A percentile compares a stretch with the other conserved stretches of the same genome.
Conservation (phyloP, 1,140 invertebrate species). For the Atopsyche davidsoni region DNA sequence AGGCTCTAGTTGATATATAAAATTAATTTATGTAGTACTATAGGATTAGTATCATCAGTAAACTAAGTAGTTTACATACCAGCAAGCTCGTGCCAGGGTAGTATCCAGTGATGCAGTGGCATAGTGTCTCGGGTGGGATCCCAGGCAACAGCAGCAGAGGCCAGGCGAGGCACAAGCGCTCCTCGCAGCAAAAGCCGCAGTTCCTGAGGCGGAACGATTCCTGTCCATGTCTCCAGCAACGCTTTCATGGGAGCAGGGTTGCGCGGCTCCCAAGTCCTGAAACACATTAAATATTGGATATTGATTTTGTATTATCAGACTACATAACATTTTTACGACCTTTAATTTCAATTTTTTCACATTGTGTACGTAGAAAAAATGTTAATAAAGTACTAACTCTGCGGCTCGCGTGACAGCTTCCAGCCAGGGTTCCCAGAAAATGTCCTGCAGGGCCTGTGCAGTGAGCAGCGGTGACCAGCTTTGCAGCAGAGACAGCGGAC, state of each 20-base stretch:
- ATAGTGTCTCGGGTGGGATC: conserved; percentile 90
- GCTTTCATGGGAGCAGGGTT: conserved; percentile 68
- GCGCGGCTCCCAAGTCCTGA: conserved; percentile 66
- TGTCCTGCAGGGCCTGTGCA: conserved; percentile 37
- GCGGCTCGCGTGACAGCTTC: conserved; percentile 36
- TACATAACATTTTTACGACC: too few species aligned
- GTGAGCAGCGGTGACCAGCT: conserved; percentile 38
- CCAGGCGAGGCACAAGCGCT: conserved; percentile 72
- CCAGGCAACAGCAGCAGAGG: conserved; percentile 81
- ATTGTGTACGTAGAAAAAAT: not conserved
- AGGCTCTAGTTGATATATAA: too few species aligned
- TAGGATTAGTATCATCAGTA: too few species aligned
- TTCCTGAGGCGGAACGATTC: conserved; percentile 77
- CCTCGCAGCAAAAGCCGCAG: conserved; percentile 77
- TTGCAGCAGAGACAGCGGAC: conserved; percentile 33
- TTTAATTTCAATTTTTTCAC: not conserved
- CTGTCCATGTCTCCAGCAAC: conserved; percentile 76
- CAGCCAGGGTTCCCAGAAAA: conserved; percentile 42
- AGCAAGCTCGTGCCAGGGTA: conserved; percentile 72
- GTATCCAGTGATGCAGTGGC: conserved; percentile 93
- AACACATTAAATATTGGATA: too few species aligned
- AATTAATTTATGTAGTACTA: too few species aligned
- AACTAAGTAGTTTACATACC: too few species aligned
- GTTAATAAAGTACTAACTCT: conserved; percentile 33
- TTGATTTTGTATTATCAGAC: too few species aligned